Evolutionary conservation across 2,797 vertebrate genomes (phyloP), one percentile per base, ranked within the genome.

Genomic region (Eurystomus glaucurus): DNA sequence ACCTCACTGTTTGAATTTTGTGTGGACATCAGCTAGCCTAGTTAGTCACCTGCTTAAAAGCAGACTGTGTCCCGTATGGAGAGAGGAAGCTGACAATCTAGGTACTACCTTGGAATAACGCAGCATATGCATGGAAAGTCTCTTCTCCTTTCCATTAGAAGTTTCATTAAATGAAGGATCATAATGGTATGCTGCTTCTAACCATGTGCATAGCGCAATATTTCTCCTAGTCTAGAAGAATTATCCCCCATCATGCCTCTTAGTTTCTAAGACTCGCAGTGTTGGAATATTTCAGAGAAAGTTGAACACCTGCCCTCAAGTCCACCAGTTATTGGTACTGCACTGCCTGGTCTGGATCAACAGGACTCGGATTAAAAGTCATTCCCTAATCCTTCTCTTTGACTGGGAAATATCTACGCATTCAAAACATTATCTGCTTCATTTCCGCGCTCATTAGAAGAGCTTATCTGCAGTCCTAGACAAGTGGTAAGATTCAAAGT

Each of bases 361-460:
- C 33, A 79, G 45, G 45, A 88, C 80, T 81, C 11, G 6, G 79
- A 90, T 75, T 58, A 78, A 46, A 90, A 88, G 28, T 50, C 33
- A 2, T 37, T 54, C 57, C 83, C 48, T 85, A 86, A 88, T 86
- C 43, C 62, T 80, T 43, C 46, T 48, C 64, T 76, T 92, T 33
- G 74, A 89, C 66, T 89, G 11, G 25, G 62, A 92, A 92, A 65
- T 76, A 92, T n/a, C 75, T 57, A 1, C 2, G 2, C n/a, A 55
- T 89, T 81, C 74, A 57, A 75, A 92, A 78, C 46, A 85, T 85
- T 52, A 72, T 25, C 81, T 84, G 14, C 71, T 72, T 79, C 51
- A 29, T 37, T 89, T 46, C 70, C 62, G 35, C 75, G 17, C 58
- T 72, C 62, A 66, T 76, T 68, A 82, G 41, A 76, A 39, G 19